Percentiles rank a stretch among this genome's conserved stretches.
Conservation (phyloP, 2,113 vertebrate genomes). For the Myotis brandtii region DNA sequence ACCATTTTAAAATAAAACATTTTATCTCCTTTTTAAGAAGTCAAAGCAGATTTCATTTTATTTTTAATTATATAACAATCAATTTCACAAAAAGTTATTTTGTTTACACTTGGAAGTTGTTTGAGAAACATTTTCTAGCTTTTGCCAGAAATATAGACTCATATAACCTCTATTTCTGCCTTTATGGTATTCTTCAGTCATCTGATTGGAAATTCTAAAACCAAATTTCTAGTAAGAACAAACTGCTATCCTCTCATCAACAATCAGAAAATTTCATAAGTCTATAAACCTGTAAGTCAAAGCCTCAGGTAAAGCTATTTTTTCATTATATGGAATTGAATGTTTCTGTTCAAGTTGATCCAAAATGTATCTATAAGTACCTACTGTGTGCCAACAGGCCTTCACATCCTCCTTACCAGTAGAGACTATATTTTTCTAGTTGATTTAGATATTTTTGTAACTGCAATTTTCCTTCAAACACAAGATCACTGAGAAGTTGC, state of each 20-base stretch:
- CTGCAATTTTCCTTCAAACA: conserved; percentile 18
- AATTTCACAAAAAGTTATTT: conserved; percentile 4
- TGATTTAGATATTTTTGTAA: conserved; percentile 46
- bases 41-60: conserved; percentile 25
- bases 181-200: background rate
- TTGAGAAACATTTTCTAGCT: conserved; percentile 3
- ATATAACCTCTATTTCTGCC: background rate
- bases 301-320: conserved; percentile 12
- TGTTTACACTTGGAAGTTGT: background rate
- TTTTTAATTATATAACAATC: conserved; percentile 15
- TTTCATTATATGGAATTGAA: background rate
- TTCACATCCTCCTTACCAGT: background rate
- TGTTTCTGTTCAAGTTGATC: background rate
- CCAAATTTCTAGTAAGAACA: conserved; percentile 16
- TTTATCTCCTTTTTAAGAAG: background rate
- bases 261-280: conserved; percentile 30
- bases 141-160: background rate
- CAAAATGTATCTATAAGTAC: conserved; percentile 27
- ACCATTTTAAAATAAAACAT: conserved; percentile 32
- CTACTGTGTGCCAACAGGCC: background rate
- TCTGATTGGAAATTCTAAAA: conserved; percentile 28
- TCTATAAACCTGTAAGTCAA: background rate
- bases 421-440: background rate
- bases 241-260: background rate
- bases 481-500: conserved; percentile 28